phyloP scores from a whole-genome alignment of 2,113 vertebrate genomes.

The Sardina pilchardus region DNA sequence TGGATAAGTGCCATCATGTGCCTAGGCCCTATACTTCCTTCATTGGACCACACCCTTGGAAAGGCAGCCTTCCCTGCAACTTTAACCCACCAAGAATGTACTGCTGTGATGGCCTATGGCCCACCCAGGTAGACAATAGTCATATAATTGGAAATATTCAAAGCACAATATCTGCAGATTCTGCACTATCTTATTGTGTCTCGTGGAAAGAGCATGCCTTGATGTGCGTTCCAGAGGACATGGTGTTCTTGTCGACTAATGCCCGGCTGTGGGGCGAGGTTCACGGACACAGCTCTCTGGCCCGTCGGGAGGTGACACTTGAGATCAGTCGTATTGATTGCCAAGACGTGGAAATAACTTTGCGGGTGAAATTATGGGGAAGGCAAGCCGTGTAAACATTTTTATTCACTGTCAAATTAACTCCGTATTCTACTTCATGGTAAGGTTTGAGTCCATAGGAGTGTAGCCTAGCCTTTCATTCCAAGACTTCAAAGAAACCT shows the following conservation, averaged over 20 bases:
- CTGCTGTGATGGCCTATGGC: background rate
- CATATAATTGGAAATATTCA: background rate
- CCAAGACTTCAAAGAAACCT: too few species aligned
- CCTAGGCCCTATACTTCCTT: background rate
- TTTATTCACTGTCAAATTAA: background rate
- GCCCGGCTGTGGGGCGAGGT: background rate
- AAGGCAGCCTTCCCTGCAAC: background rate
- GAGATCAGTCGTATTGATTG: background rate
- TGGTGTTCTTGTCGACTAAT: background rate
- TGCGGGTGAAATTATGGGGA: background rate
- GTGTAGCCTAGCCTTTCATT: too few species aligned
- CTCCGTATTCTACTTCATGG: background rate
- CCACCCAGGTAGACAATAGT: background rate
- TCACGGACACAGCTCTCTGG: conserved; percentile 19
- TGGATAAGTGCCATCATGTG: background rate
- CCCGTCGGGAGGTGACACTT: background rate
- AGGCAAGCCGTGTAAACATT: background rate
- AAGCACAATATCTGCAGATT: background rate
- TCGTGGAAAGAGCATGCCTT: background rate
- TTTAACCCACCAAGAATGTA: background rate
- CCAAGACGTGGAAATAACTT: background rate
- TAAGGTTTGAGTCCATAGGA: background rate
- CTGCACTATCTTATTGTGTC: background rate
- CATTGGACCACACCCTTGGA: background rate
- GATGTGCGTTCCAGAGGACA: background rate